phyloP scores from a whole-genome alignment of 1,140 invertebrate species.

The Macrosteles quadrilineatus region DNA sequence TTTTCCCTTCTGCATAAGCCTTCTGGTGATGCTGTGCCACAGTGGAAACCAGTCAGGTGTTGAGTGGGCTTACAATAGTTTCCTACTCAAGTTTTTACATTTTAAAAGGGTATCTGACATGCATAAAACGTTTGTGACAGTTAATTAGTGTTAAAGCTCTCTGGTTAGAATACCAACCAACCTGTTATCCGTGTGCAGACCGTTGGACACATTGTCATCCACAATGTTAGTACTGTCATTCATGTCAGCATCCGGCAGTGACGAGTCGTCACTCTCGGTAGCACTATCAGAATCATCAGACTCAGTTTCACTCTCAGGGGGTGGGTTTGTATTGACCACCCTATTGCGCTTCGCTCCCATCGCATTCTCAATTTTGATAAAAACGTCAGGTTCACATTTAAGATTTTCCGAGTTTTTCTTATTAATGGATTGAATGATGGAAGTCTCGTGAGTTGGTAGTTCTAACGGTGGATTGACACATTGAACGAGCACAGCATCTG shows the following conservation, averaged over 20 bases:
- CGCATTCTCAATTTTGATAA: conserved; percentile 13
- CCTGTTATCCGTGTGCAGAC: conserved; percentile 5
- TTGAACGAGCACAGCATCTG: conserved; percentile 3
- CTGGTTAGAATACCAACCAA: neutral
- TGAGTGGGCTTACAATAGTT: too few species aligned
- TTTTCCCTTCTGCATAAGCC: too few species aligned
- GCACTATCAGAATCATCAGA: conserved; percentile 29
- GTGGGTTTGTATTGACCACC: neutral
- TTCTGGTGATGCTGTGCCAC: too few species aligned
- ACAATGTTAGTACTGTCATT: neutral
- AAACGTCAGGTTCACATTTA: conserved; percentile 13
- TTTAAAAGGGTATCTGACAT: too few species aligned
- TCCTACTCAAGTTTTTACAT: too few species aligned
- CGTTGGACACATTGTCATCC: neutral
- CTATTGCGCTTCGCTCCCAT: neutral
- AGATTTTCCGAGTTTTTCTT: conserved; percentile 11
- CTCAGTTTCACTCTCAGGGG: neutral
- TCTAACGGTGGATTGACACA: conserved; percentile 17
- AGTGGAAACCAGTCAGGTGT: too few species aligned
- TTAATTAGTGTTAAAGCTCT: too few species aligned
- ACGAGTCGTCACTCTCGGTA: conserved; percentile 18
- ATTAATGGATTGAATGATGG: conserved; percentile 4
- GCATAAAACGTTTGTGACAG: too few species aligned
- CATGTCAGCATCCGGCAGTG: conserved; percentile 11
- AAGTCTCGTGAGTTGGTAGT: neutral